Base-by-base conservation (phyloP, 2,113 vertebrate genomes). In the Vireo altiloquus region DNA sequence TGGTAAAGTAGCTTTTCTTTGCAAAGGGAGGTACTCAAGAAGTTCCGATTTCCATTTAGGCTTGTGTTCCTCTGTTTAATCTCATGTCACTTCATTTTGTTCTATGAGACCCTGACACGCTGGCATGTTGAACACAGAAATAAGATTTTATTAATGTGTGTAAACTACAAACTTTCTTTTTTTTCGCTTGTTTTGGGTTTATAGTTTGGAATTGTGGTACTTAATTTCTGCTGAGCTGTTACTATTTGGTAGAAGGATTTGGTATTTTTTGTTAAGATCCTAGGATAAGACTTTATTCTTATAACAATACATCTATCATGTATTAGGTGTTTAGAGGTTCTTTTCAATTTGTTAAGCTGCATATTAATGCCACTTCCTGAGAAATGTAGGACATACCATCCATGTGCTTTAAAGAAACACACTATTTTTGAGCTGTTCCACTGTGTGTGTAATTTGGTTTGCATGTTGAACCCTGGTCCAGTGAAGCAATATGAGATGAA, bases 61-160 rank as follows among this genome's bases (percentile, higher is more conserved):
- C 20, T 75, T 57, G 21, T 81, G 14, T 54, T 80, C 31, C 16
- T 65, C 6, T 66, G 19, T 33, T 33, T 83, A 21, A 37, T 66
- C 42, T 74, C 24, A 3, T 33, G 16, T 54, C 15, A 42, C 40
- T 68, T 76, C 4, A 33, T 66, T 66, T 82, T 1, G 3, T 76
- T 69, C 28, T 31, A 0, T 6, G 4, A 50, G 22, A 49, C 11
- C 10, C 3, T 61, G 46, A 30, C 25, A 17, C 4, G 2, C 15
- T 22, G 42, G 12, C 24, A 15, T 13, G 23, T 49, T 52, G 7
- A 56, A 52, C 8, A 31, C 9, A 42, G 46, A 78, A 82, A 9
- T 35, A 47, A 49, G 24, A 52, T 64, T 86, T 82, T 30, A 30
- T 79, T 75, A n/a, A 31, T 1, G 22, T 46, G 15, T 0, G 0